Conservation (phyloP, 1,140 invertebrate species). For the Harpegnathos saltator region DNA sequence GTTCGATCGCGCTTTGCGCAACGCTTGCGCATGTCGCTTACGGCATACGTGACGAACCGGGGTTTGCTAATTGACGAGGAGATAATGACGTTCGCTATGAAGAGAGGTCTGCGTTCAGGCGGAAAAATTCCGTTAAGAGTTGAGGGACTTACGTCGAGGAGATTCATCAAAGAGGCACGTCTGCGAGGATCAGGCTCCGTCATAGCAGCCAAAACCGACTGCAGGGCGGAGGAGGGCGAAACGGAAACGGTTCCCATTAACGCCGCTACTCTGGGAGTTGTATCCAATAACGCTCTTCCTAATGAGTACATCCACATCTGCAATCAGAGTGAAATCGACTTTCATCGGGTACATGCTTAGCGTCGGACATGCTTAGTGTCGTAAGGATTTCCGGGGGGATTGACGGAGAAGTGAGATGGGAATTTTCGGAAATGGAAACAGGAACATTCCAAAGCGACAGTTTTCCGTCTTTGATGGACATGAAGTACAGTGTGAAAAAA, state of each 20-base stretch:
- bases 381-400: no score
- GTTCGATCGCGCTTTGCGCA: background rate
- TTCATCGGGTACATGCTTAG: no score
- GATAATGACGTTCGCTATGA: background rate
- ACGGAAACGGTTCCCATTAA: slow-evolving; percentile 86
- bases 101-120: background rate
- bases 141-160: slow-evolving; percentile 86
- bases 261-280: slow-evolving; percentile 85
- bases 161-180: slow-evolving; percentile 87
- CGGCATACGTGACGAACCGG: no score
- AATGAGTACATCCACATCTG: slow-evolving; percentile 89
- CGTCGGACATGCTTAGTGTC: no score
- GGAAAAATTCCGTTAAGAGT: background rate
- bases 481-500: no score
- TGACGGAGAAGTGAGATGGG: no score
- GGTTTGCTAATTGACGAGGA: no score
- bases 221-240: slow-evolving; percentile 85
- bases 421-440: no score
- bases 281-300: slow-evolving; percentile 86
- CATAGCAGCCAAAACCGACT: slow-evolving; percentile 87
- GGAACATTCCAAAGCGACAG: no score
- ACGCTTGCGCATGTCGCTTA: no score
- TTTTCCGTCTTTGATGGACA: no score
- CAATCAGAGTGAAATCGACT: slow-evolving; percentile 67
- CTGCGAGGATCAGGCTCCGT: slow-evolving; percentile 85